Conservation (phyloP, 1,140 invertebrate species). For the Drosophila aff. region DNA sequence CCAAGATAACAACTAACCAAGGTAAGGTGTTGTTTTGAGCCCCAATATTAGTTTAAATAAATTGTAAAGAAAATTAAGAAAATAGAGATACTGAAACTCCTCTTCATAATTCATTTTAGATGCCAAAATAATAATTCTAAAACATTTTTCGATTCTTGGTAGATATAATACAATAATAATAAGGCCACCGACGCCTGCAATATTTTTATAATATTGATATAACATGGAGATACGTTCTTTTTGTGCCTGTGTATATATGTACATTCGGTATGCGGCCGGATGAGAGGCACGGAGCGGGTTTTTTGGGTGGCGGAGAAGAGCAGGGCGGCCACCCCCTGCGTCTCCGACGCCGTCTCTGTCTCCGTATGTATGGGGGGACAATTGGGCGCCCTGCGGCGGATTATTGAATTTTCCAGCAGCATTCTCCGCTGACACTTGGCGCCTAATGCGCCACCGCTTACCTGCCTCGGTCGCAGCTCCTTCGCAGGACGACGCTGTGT, state of each 20-base stretch:
- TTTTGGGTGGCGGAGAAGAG: slow-evolving; percentile 11
- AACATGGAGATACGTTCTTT: not conserved
- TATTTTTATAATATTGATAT: not conserved
- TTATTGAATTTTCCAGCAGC: slow-evolving; percentile 83
- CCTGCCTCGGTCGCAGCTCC: slow-evolving; percentile 24
- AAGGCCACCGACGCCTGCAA: not conserved
- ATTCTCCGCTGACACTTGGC: slow-evolving; percentile 76
- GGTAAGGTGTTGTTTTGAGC: not conserved
- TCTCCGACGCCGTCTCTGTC: not conserved
- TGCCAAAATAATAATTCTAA: not conserved
- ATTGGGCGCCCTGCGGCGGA: slow-evolving; percentile 71
- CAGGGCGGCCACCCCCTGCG: not conserved
- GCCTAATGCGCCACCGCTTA: slow-evolving; percentile 64
- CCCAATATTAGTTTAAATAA: not conserved
- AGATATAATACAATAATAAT: not conserved
- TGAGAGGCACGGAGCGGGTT: slow-evolving; percentile 27
- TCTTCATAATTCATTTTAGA: not conserved
- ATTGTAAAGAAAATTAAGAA: no score
- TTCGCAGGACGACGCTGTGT: slow-evolving; percentile 2
- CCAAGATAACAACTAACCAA: no score
- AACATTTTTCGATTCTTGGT: not conserved
- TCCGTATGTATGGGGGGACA: slow-evolving; percentile 26
- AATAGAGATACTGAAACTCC: not conserved
- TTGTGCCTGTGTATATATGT: slow-evolving; percentile 37
- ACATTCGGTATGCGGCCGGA: slow-evolving; percentile 59